Evolutionary conservation across 2,113 vertebrate species (phyloP), one percentile per base, ranked within the genome.

Genomic region (Psilopsiagon aurifrons): DNA sequence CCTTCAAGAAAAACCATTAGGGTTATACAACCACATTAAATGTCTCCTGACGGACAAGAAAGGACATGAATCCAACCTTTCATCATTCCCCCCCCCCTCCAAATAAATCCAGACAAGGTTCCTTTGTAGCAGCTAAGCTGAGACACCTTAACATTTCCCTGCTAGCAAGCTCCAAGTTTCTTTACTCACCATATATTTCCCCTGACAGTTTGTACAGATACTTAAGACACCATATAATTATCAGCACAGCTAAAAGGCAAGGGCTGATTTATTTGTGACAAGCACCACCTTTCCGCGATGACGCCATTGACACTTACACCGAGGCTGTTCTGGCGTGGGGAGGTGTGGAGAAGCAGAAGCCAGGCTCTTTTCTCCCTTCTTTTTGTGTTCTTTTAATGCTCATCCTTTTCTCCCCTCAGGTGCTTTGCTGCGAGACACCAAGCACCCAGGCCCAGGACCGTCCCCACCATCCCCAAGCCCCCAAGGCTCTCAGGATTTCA

Each of bases 211-310:
- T 95, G 97, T 93, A 97, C 94, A 98, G 97, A 98, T 98, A 98
- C 97, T 98, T 98, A 98, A 97, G 96, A 97, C 97, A 98, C 97
- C 93, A 76, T 98, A 97, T 98, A 98, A 98, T 98, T 98, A 98
- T 96, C 95, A 79, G 70, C 97, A 67, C 96, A 96, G 98, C 97
- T 98, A 97, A 98, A 98, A 98, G 96, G 97, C 97, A 97, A 94
- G 96, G 94, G 85, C 88, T 98, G 97, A 98, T 98, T 98, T 98
- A 98, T 98, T 92, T 86, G 95, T 98, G 98, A 98, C 98, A 97
- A 96, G 97, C 97, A 97, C 94, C 96, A 96, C 94, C 94, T 96
- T 94, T 94, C 84, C n/a, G 13, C 75, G 83, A 66, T 92, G 92
- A 96, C 92, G 83, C 93, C 95, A 94, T 66, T 93, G 94, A 92